A percentile compares a stretch with the other conserved stretches of the same genome.
These are phyloP conservation scores for Cyclura pinguis DNA, from an alignment of 2,797 vertebrate genomes.

Conservation along the genomic window DNA sequence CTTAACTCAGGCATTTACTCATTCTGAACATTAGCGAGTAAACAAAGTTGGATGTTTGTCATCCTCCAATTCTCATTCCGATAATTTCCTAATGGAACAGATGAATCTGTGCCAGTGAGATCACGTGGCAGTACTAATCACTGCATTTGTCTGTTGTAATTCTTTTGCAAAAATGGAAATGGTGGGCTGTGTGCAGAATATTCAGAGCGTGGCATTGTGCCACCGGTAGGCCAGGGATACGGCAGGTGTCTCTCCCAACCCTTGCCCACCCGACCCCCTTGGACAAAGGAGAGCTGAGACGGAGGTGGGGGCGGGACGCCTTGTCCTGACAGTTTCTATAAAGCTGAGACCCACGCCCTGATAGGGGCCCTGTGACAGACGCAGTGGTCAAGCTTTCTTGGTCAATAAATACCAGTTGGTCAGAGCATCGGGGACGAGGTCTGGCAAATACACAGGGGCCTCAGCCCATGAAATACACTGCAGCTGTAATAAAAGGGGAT, in stretches of 20 bases:
- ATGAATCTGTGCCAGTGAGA: neutral
- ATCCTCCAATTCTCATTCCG: neutral
- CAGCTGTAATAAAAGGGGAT: too few species aligned
- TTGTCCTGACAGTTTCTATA: too few species aligned
- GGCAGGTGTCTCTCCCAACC: neutral
- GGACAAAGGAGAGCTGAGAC: neutral
- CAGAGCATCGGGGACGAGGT: too few species aligned
- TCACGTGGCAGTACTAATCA: neutral
- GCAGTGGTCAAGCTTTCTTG: too few species aligned
- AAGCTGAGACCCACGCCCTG: too few species aligned
- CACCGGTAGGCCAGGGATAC: neutral
- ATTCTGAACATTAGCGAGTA: too few species aligned
- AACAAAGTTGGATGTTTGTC: too few species aligned
- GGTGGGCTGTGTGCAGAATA: neutral
- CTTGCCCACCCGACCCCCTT: neutral
- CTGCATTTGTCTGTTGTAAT: neutral
- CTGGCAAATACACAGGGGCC: too few species aligned
- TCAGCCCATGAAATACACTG: too few species aligned
- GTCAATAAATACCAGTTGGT: too few species aligned
- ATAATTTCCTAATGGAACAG: neutral
- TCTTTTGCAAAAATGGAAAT: neutral
- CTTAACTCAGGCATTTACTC: neutral
- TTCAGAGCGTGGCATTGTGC: neutral
- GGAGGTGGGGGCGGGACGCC: too few species aligned
- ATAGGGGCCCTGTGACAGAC: too few species aligned